Conservation (phyloP, 2,797 vertebrate species). For the Danio kyathit region DNA sequence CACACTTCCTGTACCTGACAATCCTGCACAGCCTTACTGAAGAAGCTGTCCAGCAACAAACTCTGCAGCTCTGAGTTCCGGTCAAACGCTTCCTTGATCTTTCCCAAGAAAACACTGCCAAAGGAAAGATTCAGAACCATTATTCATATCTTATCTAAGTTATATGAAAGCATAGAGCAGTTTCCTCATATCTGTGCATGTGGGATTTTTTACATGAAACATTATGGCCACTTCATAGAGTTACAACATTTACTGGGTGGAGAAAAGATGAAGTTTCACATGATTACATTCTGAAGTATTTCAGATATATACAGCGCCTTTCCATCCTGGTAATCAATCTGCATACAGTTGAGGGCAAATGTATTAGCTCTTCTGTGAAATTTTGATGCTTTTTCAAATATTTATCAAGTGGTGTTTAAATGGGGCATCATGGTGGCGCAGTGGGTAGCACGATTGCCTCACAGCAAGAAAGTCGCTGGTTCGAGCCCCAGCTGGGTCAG, state of each 20-base stretch:
- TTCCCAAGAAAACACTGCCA: conserved; percentile 91
- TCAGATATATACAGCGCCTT: conserved; percentile 15
- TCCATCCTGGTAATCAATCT: neutral
- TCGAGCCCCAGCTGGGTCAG: too few species aligned
- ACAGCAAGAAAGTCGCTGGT: too few species aligned
- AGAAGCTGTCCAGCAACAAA: conserved; percentile 91
- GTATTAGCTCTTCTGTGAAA: too few species aligned
- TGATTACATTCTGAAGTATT: conserved; percentile 13
- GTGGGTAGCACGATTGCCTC: too few species aligned
- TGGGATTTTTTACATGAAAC: conserved; percentile 48
- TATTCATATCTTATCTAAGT: neutral
- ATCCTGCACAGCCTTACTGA: conserved; percentile 88
- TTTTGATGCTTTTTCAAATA: too few species aligned
- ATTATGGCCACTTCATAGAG: conserved; percentile 50
- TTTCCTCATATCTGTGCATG: conserved; percentile 63
- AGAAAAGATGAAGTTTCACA: conserved; percentile 20
- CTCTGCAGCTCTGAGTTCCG: conserved; percentile 87
- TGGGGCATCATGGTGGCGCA: too few species aligned
- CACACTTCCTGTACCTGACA: conserved; percentile 86
- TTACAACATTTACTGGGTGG: conserved; percentile 53
- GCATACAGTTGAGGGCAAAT: neutral
- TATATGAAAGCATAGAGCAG: conserved; percentile 3
- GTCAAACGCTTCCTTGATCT: conserved; percentile 98
- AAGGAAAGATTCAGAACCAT: neutral
- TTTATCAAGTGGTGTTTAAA: too few species aligned